Conservation (phyloP, 2,888 invertebrate species). For the Acronicta psi region DNA sequence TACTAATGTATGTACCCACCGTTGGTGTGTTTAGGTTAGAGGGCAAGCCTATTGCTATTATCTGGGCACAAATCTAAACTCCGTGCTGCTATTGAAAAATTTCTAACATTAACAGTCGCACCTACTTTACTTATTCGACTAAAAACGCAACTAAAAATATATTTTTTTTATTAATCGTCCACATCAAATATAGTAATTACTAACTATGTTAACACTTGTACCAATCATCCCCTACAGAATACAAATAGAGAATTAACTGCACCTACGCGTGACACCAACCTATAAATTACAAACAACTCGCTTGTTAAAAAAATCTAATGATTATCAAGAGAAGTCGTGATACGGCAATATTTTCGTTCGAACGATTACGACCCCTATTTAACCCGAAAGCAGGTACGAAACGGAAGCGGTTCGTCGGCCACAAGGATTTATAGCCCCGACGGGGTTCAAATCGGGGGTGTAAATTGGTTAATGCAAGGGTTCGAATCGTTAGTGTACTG, state of each 20-base stretch:
- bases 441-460: constrained; percentile 64
- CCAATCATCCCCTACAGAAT: constrained; percentile 34
- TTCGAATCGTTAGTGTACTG: constrained; percentile 48
- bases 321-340: constrained; percentile 64
- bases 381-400: constrained; percentile 69
- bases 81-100: too few species aligned
- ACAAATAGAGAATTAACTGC: constrained; percentile 44
- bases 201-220: constrained; percentile 38
- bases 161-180: too few species aligned
- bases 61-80: too few species aligned
- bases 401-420: constrained; percentile 85
- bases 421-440: constrained; percentile 69
- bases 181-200: constrained; percentile 18
- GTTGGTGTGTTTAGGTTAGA: too few species aligned
- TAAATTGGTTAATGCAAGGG: constrained; percentile 68
- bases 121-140: too few species aligned
- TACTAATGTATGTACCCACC: too few species aligned
- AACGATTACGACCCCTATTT: constrained; percentile 67
- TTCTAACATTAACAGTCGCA: too few species aligned
- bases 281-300: constrained; percentile 48
- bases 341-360: constrained; percentile 67
- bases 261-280: constrained; percentile 41
- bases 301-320: constrained; percentile 56
- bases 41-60: too few species aligned
- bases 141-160: too few species aligned